A percentile compares a stretch with the other conserved stretches of the same genome.
These are phyloP conservation scores for Tridacna crocea DNA, from an alignment of 2,888 invertebrate species.

Conservation along the genomic window DNA sequence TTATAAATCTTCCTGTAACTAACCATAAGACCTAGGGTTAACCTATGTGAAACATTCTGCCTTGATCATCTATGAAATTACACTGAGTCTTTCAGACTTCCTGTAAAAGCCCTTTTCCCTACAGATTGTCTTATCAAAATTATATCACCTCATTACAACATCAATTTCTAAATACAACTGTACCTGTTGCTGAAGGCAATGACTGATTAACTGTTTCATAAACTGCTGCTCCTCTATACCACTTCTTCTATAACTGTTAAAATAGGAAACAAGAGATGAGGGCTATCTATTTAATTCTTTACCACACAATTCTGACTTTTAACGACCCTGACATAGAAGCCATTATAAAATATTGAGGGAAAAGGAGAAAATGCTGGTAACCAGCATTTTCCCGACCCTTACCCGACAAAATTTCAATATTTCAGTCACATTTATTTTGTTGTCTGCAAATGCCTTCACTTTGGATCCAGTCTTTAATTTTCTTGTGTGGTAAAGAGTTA, in stretches of 20 bases:
- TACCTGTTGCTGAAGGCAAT: constrained; percentile 84
- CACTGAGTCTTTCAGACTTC: too few species aligned
- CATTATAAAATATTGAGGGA: not conserved
- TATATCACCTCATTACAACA: not conserved
- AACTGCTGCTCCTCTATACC: constrained; percentile 78
- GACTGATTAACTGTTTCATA: constrained; percentile 83
- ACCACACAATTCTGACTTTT: not conserved
- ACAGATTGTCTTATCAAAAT: not conserved
- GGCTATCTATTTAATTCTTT: not conserved
- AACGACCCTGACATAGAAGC: not conserved
- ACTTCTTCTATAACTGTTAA: constrained; percentile 76
- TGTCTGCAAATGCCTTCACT: too few species aligned
- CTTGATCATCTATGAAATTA: too few species aligned
- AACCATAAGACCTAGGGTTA: too few species aligned
- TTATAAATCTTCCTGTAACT: too few species aligned
- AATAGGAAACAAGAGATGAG: not conserved
- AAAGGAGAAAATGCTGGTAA: not conserved
- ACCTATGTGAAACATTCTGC: too few species aligned
- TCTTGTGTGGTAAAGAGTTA: too few species aligned
- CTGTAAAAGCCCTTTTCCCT: too few species aligned
- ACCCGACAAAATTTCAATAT: too few species aligned
- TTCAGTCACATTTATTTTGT: too few species aligned
- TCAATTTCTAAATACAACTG: not conserved
- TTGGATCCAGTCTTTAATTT: too few species aligned
- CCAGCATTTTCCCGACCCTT: too few species aligned